Base-by-base conservation (phyloP, 2,888 invertebrate genomes). In the Cryptocephalus moraei region DNA sequence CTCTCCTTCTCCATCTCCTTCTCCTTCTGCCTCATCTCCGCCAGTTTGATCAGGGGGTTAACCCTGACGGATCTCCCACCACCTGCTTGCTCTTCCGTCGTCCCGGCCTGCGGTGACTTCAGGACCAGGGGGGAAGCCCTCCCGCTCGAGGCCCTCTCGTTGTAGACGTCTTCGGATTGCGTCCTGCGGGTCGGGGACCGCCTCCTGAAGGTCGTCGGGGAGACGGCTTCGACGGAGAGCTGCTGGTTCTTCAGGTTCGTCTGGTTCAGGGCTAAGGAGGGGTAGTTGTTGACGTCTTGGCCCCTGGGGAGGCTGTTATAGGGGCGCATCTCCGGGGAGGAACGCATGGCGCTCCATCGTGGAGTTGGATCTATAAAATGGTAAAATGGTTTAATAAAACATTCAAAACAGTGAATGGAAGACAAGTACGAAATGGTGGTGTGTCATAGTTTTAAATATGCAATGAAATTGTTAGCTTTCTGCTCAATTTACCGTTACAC, bases 231-330 rank as follows among this genome's bases (percentile, higher is more conserved):
- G 22, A 39, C 13, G 33, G 56, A 22, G 46, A 47, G 32, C 45
- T 55, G 47, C 44, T 51, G 49, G 34, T 49, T 54, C 41, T 48
- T 52, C 10, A 54, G 41, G 43, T 55, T 59, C 9, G 51, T 40
- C 47, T 60, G 64, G 47, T 68, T 65, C 8, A 62, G 48, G 41
- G 58, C 58, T 44, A 71, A 56, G 9, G 68, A 65, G n/a, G 70
- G 70, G 52, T 68, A 70, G 52, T 64, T 65, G 52, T 60, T 66
- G 51, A 72, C 71, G 54, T 75, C 73, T 54, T 73, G 78, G 32
- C 75, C 74, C 43, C 78, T 70, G 12, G 80, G 81, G 32, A 82
- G 64, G 60, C 81, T 81, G 56, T 76, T 76, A 64, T 79, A 76
- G 47, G 79, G 70, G 54, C 78, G 70, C 62, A 78, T 67, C 65